Base-by-base conservation (phyloP, 1,140 invertebrate genomes). In the Neomicropteryx cornuta region DNA sequence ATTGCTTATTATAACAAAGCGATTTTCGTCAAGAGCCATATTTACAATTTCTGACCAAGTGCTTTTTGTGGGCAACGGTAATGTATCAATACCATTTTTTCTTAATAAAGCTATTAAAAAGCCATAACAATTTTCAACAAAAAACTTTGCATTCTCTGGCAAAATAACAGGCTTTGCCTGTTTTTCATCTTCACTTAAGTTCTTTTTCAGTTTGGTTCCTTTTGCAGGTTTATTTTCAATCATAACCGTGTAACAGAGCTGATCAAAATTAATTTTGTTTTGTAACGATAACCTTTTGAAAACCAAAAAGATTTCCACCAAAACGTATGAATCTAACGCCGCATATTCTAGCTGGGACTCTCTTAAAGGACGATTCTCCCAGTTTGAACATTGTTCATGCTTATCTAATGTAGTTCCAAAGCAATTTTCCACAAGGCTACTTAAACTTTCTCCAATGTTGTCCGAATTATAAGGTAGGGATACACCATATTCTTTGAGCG, bases 311-410 rank as follows among this genome's bases (percentile, higher is more conserved):
- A 83, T 58, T 58, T 85, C 73, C 27, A 87, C 45, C 6, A 87
- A 58, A 48, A 82, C 83, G 55, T 72, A 79, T 3, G 81, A 81
- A 60, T 87, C 83, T 16, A 83, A 51, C 11, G 82, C 81, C 41
- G 83, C 84, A 67, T 89, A 89, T 40, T 59, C 55, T 16, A 83
- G 70, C 59, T 89, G 85, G 39, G 68, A 66, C 20, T 71, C 49
- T 18, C 83, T 53, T 5, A 89, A 56, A 4, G 85, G 85, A 47
- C 84, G 60, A 44, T 70, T 68, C 47, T 84, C 80, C 84, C 84
- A 89, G 61, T 87, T 78, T 0, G 82, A 86, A 63, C 85, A 82
- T 47, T 87, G 83, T 53, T 88, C 79, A 5, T 65, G 64, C 60
- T 89, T 89, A 50, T 82, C 71, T 2, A 89, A 51, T 23, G 71